These are phyloP conservation scores for Sminthurides aquaticus DNA, from an alignment of 2,888 invertebrate genomes.

Conservation along the genomic window DNA sequence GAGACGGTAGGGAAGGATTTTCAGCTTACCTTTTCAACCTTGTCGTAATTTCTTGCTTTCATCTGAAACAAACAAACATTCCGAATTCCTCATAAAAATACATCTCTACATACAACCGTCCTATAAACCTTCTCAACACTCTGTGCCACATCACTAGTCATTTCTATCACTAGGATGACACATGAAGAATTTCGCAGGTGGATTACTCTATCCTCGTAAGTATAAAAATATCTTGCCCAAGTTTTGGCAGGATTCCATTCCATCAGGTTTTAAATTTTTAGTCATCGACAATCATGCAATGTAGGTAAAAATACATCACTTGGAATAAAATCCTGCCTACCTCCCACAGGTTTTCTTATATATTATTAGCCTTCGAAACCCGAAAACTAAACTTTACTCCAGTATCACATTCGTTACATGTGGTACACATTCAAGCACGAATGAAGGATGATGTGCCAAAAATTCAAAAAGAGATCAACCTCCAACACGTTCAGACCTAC, in stretches of 20 bases:
- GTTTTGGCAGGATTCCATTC: conserved; percentile 8
- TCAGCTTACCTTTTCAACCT: conserved; percentile 88
- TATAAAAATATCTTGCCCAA: neutral
- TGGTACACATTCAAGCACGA: no score
- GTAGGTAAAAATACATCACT: conserved; percentile 34
- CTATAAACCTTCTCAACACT: no score
- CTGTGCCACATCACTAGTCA: no score
- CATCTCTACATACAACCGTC: no score
- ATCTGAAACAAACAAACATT: conserved; percentile 73
- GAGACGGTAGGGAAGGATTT: neutral
- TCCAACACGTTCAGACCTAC: no score
- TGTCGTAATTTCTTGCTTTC: conserved; percentile 94
- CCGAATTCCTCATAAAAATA: no score
- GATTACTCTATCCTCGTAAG: no score
- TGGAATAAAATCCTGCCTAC: neutral
- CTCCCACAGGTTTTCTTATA: neutral
- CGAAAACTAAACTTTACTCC: no score
- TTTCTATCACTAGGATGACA: conserved; percentile 10
- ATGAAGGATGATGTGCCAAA: no score
- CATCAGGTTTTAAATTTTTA: conserved; percentile 15
- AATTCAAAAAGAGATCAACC: no score
- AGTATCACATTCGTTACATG: no score
- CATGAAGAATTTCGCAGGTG: neutral
- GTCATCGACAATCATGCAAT: conserved; percentile 29
- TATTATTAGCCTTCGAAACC: no score